These are phyloP conservation scores for Conchocele bisecta DNA, from an alignment of 2,888 invertebrate species.

Conservation along the genomic window DNA sequence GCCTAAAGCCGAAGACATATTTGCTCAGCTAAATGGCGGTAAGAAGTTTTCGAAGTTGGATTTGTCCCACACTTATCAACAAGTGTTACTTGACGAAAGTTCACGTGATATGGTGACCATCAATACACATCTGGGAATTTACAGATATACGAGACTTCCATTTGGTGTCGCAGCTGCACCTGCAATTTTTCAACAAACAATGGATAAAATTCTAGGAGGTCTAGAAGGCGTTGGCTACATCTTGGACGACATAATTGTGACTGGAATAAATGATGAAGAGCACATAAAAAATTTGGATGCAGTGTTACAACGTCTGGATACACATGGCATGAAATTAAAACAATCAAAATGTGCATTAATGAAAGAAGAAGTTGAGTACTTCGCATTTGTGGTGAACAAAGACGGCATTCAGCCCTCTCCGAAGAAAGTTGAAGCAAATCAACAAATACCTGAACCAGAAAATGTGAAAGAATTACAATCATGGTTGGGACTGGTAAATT, in stretches of 20 bases:
- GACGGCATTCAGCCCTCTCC: conserved; percentile 16
- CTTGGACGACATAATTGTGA: conserved; percentile 27
- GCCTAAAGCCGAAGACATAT: background rate
- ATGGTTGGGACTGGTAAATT: conserved; percentile 23
- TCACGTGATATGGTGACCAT: background rate
- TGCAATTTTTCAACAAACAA: conserved; percentile 17
- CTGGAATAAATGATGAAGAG: conserved; percentile 10
- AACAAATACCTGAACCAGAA: conserved; percentile 13
- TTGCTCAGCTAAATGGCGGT: background rate
- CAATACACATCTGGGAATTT: conserved; percentile 14
- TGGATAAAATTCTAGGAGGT: conserved; percentile 24
- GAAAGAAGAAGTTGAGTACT: conserved; percentile 15
- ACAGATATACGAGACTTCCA: conserved; percentile 11
- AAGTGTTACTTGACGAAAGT: background rate
- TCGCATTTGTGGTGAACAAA: conserved; percentile 19
- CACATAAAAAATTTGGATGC: conserved; percentile 16
- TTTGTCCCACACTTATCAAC: conserved; percentile 6
- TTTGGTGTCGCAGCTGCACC: conserved; percentile 20
- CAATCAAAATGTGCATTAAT: conserved; percentile 15
- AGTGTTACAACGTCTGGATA: conserved; percentile 11
- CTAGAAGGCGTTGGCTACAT: conserved; percentile 18
- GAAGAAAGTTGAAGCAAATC: conserved; percentile 10
- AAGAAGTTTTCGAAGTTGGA: conserved; percentile 3
- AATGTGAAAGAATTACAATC: conserved; percentile 12
- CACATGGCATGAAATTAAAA: conserved; percentile 19